phyloP scores from a whole-genome alignment of 2,888 invertebrate species.

The Thymelicus acteon region DNA sequence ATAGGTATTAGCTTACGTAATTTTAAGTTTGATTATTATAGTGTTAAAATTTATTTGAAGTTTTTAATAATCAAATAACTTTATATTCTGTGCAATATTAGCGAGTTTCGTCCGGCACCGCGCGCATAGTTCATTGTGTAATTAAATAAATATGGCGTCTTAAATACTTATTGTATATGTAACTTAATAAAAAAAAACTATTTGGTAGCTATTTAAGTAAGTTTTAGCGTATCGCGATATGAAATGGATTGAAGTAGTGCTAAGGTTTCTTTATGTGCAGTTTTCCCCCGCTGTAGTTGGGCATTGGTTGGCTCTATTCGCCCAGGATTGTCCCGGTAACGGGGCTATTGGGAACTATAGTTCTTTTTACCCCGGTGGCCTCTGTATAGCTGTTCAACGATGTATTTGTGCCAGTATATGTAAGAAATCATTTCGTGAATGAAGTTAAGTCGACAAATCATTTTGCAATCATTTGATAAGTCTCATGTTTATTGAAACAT shows the following conservation, averaged over 20 bases:
- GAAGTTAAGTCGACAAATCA: too few relatives aligned
- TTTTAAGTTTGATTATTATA: slow-evolving; percentile 7
- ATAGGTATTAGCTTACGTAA: slow-evolving; percentile 16
- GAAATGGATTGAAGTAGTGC: slow-evolving; percentile 58
- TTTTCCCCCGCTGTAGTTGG: slow-evolving; percentile 43
- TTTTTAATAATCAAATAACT: slow-evolving; percentile 12
- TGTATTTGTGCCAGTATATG: too few relatives aligned
- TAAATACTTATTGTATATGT: slow-evolving; percentile 72
- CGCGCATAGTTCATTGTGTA: slow-evolving; percentile 63
- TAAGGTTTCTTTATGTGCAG: slow-evolving; percentile 51
- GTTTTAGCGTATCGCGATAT: slow-evolving; percentile 65
- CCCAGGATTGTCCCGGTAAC: not conserved
- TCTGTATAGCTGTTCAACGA: too few relatives aligned
- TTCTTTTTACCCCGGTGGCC: not conserved
- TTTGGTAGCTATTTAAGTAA: slow-evolving; percentile 78
- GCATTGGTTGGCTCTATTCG: not conserved
- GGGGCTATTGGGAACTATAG: not conserved
- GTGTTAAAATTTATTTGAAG: slow-evolving; percentile 4
- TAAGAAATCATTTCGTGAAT: too few relatives aligned
- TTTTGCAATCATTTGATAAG: too few relatives aligned
- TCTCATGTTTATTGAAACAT: too few relatives aligned
- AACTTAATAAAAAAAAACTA: slow-evolving; percentile 66
- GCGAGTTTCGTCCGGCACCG: slow-evolving; percentile 48
- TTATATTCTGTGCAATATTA: slow-evolving; percentile 48
- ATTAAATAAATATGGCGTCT: slow-evolving; percentile 69